These are phyloP conservation scores for Eueremaeus valkanovi DNA, from an alignment of 2,888 invertebrate species.

Conservation along the genomic window DNA sequence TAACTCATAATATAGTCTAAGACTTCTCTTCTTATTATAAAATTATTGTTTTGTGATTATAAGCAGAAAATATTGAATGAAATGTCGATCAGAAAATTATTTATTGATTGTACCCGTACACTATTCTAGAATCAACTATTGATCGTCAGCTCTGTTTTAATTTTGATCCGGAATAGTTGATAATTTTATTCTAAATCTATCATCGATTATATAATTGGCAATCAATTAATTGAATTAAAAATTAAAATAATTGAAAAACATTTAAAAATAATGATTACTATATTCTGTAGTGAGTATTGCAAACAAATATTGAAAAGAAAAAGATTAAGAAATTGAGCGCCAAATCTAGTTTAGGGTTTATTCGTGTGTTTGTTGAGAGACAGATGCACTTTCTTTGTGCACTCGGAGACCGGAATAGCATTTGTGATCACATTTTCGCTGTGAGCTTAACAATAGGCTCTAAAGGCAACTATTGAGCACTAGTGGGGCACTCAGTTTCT, in stretches of 20 bases:
- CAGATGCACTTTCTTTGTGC: constrained; percentile 31
- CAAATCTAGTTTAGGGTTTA: constrained; percentile 6
- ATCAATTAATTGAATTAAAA: neutral
- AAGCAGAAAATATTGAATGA: too few species aligned
- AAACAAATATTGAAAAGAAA: constrained; percentile 6
- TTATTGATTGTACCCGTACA: too few species aligned
- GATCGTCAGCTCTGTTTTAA: too few species aligned
- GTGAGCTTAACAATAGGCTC: neutral
- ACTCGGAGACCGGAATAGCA: constrained; percentile 29
- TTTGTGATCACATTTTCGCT: constrained; percentile 31
- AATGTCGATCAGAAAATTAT: too few species aligned
- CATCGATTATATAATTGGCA: too few species aligned
- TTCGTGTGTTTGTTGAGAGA: neutral
- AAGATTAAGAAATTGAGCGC: constrained; percentile 13
- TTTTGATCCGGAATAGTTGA: too few species aligned
- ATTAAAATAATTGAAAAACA: neutral
- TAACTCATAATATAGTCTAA: too few species aligned
- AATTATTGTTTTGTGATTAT: too few species aligned
- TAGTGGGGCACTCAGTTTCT: neutral
- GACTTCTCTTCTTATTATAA: too few species aligned
- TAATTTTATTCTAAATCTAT: too few species aligned
- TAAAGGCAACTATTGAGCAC: neutral
- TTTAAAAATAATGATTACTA: neutral
- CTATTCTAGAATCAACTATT: too few species aligned
- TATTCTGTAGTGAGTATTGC: too few species aligned